Conservation (phyloP, 2,113 vertebrate species). For the Accipiter virgatus region DNA sequence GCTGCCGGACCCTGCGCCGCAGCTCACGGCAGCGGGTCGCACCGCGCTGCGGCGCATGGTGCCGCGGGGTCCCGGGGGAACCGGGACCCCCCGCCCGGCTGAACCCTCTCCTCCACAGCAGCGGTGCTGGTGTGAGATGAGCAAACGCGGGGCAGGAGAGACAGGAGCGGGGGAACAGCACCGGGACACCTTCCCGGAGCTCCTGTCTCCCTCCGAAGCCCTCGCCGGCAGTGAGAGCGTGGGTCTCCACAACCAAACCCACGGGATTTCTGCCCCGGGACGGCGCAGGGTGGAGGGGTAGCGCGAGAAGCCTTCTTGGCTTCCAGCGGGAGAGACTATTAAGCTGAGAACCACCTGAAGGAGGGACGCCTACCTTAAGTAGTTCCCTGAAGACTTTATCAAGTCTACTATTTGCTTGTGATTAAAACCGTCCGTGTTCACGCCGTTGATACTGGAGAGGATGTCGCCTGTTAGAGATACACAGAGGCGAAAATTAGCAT, state of each 20-base stretch:
- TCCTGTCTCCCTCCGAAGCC: not conserved
- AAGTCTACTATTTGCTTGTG: conserved; percentile 85
- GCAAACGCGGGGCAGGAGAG: not conserved
- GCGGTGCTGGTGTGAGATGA: no score
- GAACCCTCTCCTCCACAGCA: not conserved
- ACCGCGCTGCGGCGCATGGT: rapidly evolving
- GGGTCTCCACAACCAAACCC: not conserved
- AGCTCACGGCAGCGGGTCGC: not conserved
- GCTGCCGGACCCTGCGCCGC: rapidly evolving
- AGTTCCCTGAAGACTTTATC: conserved; percentile 85
- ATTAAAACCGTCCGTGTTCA: conserved; percentile 78
- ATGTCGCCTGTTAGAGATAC: conserved; percentile 80
- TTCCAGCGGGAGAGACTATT: rapidly evolving
- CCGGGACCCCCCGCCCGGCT: not conserved
- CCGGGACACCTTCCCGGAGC: not conserved
- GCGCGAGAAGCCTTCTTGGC: rapidly evolving
- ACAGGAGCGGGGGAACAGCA: no score
- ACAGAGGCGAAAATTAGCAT: not conserved
- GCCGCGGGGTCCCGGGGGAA: not conserved
- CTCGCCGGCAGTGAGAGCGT: rapidly evolving
- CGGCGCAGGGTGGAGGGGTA: not conserved
- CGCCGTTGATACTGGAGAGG: conserved; percentile 84
- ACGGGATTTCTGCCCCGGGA: rapidly evolving
- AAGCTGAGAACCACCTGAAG: rapidly evolving
- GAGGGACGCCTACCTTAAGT: conserved; percentile 76